Base-by-base conservation (phyloP, 1,140 invertebrate genomes). In the Drosophila neocordata region DNA sequence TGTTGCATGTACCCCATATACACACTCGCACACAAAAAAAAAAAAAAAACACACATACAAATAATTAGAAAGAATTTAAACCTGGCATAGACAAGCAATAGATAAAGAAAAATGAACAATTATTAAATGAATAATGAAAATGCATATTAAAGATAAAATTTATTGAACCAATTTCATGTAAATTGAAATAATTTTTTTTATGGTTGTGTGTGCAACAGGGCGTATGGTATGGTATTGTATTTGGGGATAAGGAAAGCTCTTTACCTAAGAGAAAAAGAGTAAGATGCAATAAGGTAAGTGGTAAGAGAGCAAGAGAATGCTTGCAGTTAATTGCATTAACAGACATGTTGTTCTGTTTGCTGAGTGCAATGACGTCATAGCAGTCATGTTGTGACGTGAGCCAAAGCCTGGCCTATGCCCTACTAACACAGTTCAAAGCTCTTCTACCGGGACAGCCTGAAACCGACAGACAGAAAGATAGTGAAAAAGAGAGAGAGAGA, bases 71-170 rank as follows among this genome's bases (percentile, higher is more conserved):
- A 65, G 41, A 27, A 56, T 11, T 56, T 56, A 56, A 41, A 59
- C 41, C 41, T 48, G 41, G 41, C 41, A 48, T 38, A 59, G 34
- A 38, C 20, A 37, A 38, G 57, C 57, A 59, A 59, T 38, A 59
- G 35, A 41, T 59, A 35, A 37, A 20, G 15, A 35, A 37, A 62
- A 74, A 34, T 31, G 59, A 62, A 37, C 60, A 75, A 75, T 78
- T 79, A 88, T 82, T 78, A 82, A 75, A 72, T 70, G 72, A 76
- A 72, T 81, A 85, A 71, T 65, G 69, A 69, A 53, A 53, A 31
- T 56, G 53, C 35, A 67, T 62, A 62, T 13, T 41, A 63, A 11
- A 44, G 1, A 8, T 51, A 51, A 73, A 65, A 72, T 68, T 84
- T 55, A 59, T 41, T 79, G 77, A 65, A 66, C 68, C 38, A 22